phyloP scores from a whole-genome alignment of 1,140 invertebrate genomes.

The Temnothorax longispinosus region DNA sequence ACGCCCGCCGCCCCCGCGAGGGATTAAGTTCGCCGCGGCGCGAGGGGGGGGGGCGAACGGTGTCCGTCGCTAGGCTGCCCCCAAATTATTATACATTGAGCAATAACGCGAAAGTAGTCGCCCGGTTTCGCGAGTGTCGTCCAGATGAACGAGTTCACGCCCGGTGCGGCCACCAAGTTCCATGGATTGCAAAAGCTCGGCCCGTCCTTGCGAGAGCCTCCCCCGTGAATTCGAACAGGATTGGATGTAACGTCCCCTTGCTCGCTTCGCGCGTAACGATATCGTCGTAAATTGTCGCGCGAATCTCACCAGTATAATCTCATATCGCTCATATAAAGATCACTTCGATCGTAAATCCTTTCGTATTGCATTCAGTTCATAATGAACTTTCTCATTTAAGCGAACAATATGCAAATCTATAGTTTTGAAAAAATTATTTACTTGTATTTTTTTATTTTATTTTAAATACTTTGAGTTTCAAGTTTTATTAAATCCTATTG shows the following conservation, averaged over 20 bases:
- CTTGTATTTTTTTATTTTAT: neutral
- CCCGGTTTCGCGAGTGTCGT: constrained; percentile 42
- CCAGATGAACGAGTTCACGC: constrained; percentile 46
- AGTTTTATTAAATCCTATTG: neutral
- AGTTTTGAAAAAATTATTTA: neutral
- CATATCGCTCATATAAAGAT: constrained; percentile 51
- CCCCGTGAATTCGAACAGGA: constrained; percentile 57
- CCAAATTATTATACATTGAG: constrained; percentile 79
- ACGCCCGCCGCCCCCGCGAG: constrained; percentile 70
- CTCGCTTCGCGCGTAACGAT: constrained; percentile 44
- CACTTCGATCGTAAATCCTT: constrained; percentile 18
- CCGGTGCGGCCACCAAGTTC: constrained; percentile 48
- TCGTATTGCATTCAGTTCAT: too few relatives aligned
- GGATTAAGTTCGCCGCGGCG: constrained; percentile 75
- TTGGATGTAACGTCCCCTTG: constrained; percentile 55
- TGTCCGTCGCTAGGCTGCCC: constrained; percentile 53
- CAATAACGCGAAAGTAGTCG: constrained; percentile 78
- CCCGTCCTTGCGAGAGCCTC: constrained; percentile 51
- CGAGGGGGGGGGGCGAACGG: constrained; percentile 30
- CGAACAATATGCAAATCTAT: neutral
- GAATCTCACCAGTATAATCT: constrained; percentile 56
- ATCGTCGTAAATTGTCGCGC: constrained; percentile 53
- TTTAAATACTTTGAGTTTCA: neutral
- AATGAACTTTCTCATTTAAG: neutral
- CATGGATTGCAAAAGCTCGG: constrained; percentile 53